These are phyloP conservation scores for Oeneis ivallda DNA, from an alignment of 2,888 invertebrate genomes.

Conservation along the genomic window DNA sequence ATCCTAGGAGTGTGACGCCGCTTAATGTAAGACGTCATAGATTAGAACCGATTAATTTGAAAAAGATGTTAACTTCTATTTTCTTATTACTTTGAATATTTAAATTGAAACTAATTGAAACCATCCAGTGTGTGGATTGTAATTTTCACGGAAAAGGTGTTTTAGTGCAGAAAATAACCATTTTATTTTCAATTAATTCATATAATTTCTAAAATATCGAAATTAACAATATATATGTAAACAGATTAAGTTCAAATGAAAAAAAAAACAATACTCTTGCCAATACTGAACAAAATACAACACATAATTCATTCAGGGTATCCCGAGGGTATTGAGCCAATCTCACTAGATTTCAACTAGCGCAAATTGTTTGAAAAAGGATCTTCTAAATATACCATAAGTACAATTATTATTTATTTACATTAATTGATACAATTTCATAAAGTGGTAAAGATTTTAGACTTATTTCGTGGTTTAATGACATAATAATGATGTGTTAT, in stretches of 20 bases:
- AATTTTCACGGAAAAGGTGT: conserved; percentile 1
- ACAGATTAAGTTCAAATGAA: conserved; percentile 35
- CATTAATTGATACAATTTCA: neutral
- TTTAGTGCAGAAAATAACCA: neutral
- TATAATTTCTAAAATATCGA: conserved; percentile 6
- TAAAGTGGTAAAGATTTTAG: neutral
- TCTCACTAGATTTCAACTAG: conserved; percentile 31
- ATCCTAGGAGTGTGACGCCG: no score
- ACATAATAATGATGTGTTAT: no score
- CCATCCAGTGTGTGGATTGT: no score
- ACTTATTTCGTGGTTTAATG: no score
- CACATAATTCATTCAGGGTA: conserved; percentile 37
- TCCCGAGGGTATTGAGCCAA: conserved; percentile 35
- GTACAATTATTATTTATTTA: conserved; percentile 2
- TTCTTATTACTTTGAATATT: no score
- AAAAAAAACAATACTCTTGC: conserved; percentile 69
- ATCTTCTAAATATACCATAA: neutral
- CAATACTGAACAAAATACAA: conserved; percentile 68
- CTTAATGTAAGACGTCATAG: no score
- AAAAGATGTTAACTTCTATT: no score
- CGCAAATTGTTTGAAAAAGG: conserved; percentile 14
- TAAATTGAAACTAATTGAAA: no score
- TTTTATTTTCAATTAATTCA: neutral
- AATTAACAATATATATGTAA: conserved; percentile 33
- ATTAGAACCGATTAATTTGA: no score